Conservation (phyloP, 2,888 invertebrate species). For the Hypercompe scribonia region DNA sequence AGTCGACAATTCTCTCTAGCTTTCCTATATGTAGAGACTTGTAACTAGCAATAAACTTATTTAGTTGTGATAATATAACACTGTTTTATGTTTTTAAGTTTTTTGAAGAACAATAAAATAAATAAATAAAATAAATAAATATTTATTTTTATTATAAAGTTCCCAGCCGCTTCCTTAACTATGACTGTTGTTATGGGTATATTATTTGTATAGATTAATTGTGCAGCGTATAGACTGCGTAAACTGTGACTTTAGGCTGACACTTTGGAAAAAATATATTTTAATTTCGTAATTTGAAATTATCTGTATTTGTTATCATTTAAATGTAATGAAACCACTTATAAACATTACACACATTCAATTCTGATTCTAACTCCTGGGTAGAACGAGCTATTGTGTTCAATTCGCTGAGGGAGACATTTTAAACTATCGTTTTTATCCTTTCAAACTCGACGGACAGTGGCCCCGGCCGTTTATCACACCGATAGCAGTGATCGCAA, state of each 20-base stretch:
- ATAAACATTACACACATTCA: constrained; percentile 26
- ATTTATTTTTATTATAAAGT: no score
- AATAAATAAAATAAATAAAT: no score
- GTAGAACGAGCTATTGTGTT: constrained; percentile 55
- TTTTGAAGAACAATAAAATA: no score
- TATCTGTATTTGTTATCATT: no score
- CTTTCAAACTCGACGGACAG: constrained; percentile 76
- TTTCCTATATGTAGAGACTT: no score
- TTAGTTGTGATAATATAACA: no score
- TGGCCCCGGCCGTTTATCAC: constrained; percentile 71
- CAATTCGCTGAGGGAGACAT: constrained; percentile 64
- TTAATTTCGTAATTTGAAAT: background rate
- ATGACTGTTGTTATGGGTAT: no score
- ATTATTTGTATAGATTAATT: background rate
- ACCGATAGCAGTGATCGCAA: constrained; percentile 64
- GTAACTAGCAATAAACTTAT: no score
- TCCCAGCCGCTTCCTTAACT: background rate
- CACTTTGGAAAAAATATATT: no score
- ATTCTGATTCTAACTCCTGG: constrained; percentile 35
- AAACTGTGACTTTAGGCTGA: background rate
- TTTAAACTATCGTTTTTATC: constrained; percentile 77
- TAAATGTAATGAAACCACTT: constrained; percentile 9
- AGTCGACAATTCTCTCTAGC: no score
- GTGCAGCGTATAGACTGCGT: background rate
- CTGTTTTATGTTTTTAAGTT: no score